Evolutionary conservation across 92 coral and sea anemone species (phyloP).

Genomic region (Pocillopora meandrina): DNA sequence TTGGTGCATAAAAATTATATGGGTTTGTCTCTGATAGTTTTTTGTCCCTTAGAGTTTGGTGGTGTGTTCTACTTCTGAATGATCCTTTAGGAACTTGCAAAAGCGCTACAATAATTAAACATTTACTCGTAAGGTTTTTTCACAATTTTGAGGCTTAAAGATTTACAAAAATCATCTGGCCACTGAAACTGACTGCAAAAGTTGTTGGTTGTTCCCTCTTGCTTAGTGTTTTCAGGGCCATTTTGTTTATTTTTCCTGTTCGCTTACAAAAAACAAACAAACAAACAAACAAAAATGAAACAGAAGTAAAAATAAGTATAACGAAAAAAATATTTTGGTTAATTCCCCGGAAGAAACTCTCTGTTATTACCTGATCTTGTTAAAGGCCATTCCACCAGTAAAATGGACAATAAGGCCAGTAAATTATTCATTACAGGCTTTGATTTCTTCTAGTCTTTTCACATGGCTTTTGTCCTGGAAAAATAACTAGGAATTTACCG

Average conservation of each 20-base stretch:
- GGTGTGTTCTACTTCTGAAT: background rate
- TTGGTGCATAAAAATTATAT: background rate
- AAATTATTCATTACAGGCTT: slow-evolving; percentile 39
- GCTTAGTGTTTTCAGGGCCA: no score
- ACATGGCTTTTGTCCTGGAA: slow-evolving; percentile 34
- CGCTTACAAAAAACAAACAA: no score
- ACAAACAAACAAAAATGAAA: no score
- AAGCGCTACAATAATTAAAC: background rate
- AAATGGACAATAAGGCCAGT: slow-evolving; percentile 36
- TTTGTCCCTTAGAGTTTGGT: background rate
- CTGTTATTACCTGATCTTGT: slow-evolving; percentile 32
- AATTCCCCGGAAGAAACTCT: background rate
- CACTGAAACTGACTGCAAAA: no score
- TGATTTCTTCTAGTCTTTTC: slow-evolving; percentile 14
- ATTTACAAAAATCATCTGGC: no score
- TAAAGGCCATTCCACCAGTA: slow-evolving; percentile 51
- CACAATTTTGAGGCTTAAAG: background rate
- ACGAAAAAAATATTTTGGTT: background rate
- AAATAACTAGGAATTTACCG: background rate
- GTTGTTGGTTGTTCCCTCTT: no score
- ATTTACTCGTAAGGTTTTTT: background rate
- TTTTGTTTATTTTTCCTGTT: no score
- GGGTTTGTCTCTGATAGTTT: background rate
- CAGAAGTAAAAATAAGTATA: no score
- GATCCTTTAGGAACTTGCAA: slow-evolving; percentile 10